Evolutionary conservation across 2,113 vertebrate species (phyloP).

Genomic region (Petrocephalus zakoni): DNA sequence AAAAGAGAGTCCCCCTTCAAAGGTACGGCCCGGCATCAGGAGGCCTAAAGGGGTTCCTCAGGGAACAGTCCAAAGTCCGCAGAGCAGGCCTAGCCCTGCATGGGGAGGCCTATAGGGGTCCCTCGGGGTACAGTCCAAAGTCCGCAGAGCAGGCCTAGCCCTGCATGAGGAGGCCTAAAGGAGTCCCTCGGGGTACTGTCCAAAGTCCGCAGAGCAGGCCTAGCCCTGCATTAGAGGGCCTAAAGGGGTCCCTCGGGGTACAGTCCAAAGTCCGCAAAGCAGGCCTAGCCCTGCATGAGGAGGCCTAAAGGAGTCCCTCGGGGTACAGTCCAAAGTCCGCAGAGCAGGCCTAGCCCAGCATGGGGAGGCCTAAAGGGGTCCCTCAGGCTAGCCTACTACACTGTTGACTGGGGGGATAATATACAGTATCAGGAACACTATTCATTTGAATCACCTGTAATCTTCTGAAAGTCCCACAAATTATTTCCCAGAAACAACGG

Average conservation of each 20-base stretch:
- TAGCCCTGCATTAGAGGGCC: slow-evolving; percentile 43
- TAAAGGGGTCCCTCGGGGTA: background rate
- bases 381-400: background rate
- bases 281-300: too few relatives aligned
- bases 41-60: background rate
- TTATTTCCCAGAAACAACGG: background rate
- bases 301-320: too few relatives aligned
- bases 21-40: slow-evolving; percentile 48
- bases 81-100: slow-evolving; percentile 35
- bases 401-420: background rate
- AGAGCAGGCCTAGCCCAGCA: too few relatives aligned
- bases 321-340: too few relatives aligned
- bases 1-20: slow-evolving; percentile 59
- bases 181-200: background rate
- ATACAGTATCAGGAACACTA: background rate
- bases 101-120: slow-evolving; percentile 16
- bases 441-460: background rate
- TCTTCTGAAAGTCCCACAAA: background rate
- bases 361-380: too few relatives aligned
- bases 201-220: background rate
- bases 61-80: background rate
- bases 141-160: slow-evolving; percentile 21
- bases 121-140: background rate
- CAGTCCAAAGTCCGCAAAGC: background rate
- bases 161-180: slow-evolving; percentile 35